Percentiles rank a stretch among this genome's conserved stretches.
Evolutionary conservation across 2,888 invertebrate species (phyloP).

Genomic region (Mimachlamys varia): DNA sequence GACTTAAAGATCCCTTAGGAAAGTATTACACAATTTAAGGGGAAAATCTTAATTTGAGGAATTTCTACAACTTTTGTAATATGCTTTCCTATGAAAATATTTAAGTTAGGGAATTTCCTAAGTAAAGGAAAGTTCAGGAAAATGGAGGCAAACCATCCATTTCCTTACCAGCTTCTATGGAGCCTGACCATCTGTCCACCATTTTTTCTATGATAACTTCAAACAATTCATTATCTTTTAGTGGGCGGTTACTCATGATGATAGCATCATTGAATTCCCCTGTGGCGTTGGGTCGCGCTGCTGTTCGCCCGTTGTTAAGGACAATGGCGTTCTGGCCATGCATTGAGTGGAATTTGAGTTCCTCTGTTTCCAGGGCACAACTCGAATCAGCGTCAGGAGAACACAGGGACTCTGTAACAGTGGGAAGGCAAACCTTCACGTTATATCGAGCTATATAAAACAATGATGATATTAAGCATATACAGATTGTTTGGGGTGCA

Average conservation of each 20-base stretch:
- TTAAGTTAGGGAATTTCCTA: no score
- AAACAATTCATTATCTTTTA: conserved; percentile 95
- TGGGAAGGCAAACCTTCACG: background rate
- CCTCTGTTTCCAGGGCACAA: conserved; percentile 68
- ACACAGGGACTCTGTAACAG: conserved; percentile 66
- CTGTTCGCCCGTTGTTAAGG: conserved; percentile 92
- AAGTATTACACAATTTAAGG: no score
- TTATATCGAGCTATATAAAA: no score
- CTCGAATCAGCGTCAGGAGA: conserved; percentile 73
- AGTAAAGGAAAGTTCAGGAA: no score
- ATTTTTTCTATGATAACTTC: conserved; percentile 94
- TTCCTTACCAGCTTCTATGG: conserved; percentile 91
- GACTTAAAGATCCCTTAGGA: no score
- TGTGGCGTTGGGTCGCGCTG: conserved; percentile 92
- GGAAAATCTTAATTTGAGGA: no score
- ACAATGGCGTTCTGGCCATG: conserved; percentile 95
- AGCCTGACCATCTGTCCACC: conserved; percentile 96
- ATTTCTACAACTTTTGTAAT: no score
- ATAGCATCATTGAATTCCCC: conserved; percentile 98
- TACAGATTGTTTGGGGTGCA: background rate
- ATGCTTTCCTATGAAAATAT: no score
- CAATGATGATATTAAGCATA: background rate
- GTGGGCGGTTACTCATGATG: conserved; percentile 93
- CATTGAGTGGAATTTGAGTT: conserved; percentile 93
- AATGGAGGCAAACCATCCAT: no score